Evolutionary conservation across 2,888 invertebrate species (phyloP), one percentile per base, ranked within the genome.

Genomic region (Apocheima hispidaria): DNA sequence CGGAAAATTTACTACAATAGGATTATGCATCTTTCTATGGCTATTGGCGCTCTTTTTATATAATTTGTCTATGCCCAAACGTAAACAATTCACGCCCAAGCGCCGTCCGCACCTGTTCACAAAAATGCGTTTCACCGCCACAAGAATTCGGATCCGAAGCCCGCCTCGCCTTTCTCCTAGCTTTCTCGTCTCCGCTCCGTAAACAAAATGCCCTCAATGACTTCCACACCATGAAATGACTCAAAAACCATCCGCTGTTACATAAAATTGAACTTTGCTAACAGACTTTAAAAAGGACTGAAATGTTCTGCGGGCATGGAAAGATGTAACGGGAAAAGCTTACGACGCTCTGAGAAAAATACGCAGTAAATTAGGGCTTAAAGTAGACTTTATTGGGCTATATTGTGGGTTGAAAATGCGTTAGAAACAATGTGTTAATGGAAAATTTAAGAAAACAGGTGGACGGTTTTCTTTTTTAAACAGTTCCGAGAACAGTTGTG

Each of bases 151-250:
- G 89, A 78, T 78, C 63, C 70, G 49, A 66, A 70, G 75, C 76
- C 77, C 74, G 77, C 72, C 69, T 77, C 73, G 78, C 86, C 88
- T 91, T 91, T 91, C 91, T 85, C 89, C 72, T 75, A 48, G 85
- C 91, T 91, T 91, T 91, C 90, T 81, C 87, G 66, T 72, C 68
- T 77, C 71, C 77, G 82, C 46, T 59, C 54, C 82, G 82, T 85
- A 85, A 86, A 83, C 84, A 83, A 78, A 75, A 77, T 84, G 86
- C 78, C 84, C 84, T 77, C 82, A 70, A 81, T 83, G 77, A 70
- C 53, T 30, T 12, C 12, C 28, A 33, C 6, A 2, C n/a, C 14
- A 2, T 23, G 48, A 56, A 62, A 41, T 2, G 43, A 5, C 28
- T 20, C 28, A 61, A 20, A 41, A 10, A 48, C 48, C 35, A 30